Percentiles rank a stretch among this genome's conserved stretches.
Conservation (phyloP, 2,113 vertebrate genomes). For the Orientallactaga bullata region DNA sequence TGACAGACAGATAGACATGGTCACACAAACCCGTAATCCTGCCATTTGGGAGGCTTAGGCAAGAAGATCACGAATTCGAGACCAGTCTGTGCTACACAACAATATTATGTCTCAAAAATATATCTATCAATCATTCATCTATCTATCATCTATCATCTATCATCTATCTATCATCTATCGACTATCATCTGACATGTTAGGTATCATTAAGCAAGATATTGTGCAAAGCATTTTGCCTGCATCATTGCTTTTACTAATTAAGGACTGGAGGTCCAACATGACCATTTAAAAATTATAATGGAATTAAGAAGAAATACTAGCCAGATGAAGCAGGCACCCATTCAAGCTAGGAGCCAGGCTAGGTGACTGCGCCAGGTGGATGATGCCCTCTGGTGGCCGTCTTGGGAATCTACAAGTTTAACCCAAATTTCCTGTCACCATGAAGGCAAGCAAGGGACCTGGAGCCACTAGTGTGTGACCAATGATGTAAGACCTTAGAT, state of each 20-base stretch:
- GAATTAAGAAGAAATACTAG: not conserved
- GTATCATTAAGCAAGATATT: not conserved
- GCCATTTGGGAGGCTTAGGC: not conserved
- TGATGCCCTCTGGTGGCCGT: conserved; percentile 66
- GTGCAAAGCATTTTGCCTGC: not conserved
- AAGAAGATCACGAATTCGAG: not conserved
- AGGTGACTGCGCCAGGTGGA: not conserved
- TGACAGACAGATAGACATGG: not conserved
- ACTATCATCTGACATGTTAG: not conserved
- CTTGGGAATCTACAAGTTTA: not conserved
- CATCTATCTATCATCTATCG: not conserved
- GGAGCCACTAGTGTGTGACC: not conserved
- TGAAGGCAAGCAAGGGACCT: too few species aligned
- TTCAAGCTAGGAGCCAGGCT: not conserved
- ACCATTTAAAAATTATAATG: not conserved
- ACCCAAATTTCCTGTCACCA: not conserved
- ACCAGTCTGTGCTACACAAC: not conserved
- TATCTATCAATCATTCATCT: too few species aligned
- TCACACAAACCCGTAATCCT: not conserved
- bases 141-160: not conserved
- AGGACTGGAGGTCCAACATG: not conserved
- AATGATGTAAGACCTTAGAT: not conserved
- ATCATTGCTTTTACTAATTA: not conserved
- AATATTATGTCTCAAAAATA: not conserved
- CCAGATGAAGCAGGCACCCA: not conserved